Percentiles rank a stretch among this genome's conserved stretches.
phyloP scores from a whole-genome alignment of 2,113 vertebrate species.

The Neogale vison region DNA sequence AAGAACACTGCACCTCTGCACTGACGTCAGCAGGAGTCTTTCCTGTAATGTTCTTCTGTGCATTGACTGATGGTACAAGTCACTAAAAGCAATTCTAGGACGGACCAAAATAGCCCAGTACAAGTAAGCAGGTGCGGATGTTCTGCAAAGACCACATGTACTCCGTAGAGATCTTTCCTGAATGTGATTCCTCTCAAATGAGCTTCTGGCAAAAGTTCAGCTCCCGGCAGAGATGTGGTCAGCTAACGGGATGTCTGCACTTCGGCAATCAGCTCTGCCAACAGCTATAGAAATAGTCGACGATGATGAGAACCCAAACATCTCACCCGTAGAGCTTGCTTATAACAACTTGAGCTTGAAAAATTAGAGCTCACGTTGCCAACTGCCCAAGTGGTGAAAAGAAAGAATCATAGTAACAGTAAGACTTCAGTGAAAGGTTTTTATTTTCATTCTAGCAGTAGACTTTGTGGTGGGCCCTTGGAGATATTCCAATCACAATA shows the following conservation, averaged over 20 bases:
- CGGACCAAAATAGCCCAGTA: not conserved
- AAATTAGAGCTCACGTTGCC: not conserved
- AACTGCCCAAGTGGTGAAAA: not conserved
- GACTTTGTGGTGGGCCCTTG: not conserved
- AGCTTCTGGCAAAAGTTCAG: not conserved
- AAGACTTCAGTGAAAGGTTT: not conserved
- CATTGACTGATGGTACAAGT: not conserved
- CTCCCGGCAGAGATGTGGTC: not conserved
- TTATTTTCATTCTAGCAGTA: not conserved
- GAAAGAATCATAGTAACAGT: not conserved
- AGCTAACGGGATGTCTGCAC: not conserved
- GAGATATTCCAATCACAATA: not conserved
- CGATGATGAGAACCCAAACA: not conserved
- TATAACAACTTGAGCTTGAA: not conserved
- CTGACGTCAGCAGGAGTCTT: not conserved
- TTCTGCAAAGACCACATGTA: not conserved
- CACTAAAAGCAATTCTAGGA: slow-evolving; percentile 4
- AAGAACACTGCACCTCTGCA: not conserved
- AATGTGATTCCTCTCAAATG: not conserved
- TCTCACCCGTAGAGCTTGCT: not conserved
- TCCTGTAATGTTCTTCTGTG: not conserved
- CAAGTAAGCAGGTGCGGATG: not conserved
- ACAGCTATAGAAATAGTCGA: not conserved
- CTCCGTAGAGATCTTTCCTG: not conserved
- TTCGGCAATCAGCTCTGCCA: not conserved